Evolutionary conservation across 2,888 invertebrate species (phyloP), one percentile per base, ranked within the genome.

Genomic region (Apotomis betuletana): DNA sequence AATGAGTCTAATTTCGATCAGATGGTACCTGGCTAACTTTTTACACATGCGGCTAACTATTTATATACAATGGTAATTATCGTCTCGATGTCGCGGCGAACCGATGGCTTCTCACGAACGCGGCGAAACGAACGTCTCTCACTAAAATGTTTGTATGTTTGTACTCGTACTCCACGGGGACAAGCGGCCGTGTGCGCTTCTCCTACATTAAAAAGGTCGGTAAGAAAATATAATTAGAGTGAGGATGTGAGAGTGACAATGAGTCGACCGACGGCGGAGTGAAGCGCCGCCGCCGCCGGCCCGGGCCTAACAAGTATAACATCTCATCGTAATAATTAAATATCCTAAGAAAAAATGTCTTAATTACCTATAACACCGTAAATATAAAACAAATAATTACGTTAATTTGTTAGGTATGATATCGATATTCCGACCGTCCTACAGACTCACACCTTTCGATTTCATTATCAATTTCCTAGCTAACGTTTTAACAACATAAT

Each of bases 401-500:
- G 92, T 92, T 92, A 92, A 89, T 91, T 92, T 92, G 92, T 92
- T 91, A 91, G 93, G 93, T 92, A 92, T 93, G 93, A 92, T 92
- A 91, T 91, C 91, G 90, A 90, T 91, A 88, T 88, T 88, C 90
- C 90, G 88, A 92, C 89, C 89, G 92, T 92, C 91, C 88, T 90
- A 90, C 83, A 90, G 91, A 91, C 90, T 88, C 91, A 92, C 92
- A 91, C 92, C 92, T 89, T 87, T 91, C 88, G 92, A 89, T 93
- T 92, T 92, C 86, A 91, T 92, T 91, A 91, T 92, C 92, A 93
- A 92, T 93, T 93, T 93, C 92, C 93, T 93, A 93, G 92, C 93
- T 93, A 93, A 92, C 90, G 90, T 91, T 91, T 76, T 89, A 93
- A 93, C 91, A 92, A 93, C 87, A 85, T 89, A 90, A 90, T 88